A percentile compares a stretch with the other conserved stretches of the same genome.
These are phyloP conservation scores for Synergus umbraculus DNA, from an alignment of 2,888 invertebrate species.

Conservation along the genomic window DNA sequence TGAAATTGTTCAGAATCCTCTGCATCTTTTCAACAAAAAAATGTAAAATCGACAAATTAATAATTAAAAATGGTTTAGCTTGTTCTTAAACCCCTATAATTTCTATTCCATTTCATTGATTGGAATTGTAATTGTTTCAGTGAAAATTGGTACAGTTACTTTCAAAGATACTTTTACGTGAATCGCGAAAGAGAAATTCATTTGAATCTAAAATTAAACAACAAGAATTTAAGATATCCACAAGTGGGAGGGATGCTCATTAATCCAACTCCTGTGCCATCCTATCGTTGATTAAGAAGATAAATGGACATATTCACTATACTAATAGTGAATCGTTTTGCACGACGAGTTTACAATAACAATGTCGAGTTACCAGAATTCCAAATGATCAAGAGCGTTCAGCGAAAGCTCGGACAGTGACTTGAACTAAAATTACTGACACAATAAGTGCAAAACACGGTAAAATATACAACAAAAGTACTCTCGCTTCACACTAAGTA, in stretches of 20 bases:
- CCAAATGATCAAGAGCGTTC: conserved; percentile 17
- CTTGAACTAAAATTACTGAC: conserved; percentile 29
- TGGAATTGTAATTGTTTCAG: too few species aligned
- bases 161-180: background rate
- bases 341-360: background rate
- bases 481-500: background rate
- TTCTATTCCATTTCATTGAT: too few species aligned
- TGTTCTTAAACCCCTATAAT: too few species aligned
- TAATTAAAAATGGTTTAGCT: too few species aligned
- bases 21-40: too few species aligned
- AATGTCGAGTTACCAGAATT: conserved; percentile 21
- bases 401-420: conserved; percentile 16
- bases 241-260: background rate
- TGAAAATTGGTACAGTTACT: too few species aligned
- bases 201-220: background rate
- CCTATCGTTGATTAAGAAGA: background rate
- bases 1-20: too few species aligned
- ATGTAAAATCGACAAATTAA: too few species aligned
- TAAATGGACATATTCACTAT: background rate
- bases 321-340: conserved; percentile 1
- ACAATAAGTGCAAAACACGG: conserved; percentile 7
- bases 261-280: background rate
- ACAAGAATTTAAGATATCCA: background rate
- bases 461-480: conserved; percentile 35
- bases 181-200: background rate